Base-by-base conservation (phyloP, 2,113 vertebrate species). In the Chinchilla lanigera region DNA sequence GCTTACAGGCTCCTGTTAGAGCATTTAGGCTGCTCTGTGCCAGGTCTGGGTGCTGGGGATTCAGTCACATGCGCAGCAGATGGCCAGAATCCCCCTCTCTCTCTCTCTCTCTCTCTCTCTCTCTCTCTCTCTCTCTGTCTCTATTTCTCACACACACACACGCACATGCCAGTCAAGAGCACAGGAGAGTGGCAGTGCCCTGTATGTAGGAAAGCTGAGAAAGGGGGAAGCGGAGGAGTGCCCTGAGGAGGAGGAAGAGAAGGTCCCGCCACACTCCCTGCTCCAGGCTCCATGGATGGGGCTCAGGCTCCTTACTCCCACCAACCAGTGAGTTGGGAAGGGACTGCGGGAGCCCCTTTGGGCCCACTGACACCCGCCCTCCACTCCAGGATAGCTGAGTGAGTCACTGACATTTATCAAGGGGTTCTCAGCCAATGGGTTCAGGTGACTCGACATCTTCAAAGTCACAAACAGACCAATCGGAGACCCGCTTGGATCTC, bases 331-430 rank as follows among this genome's bases (percentile, higher is more conserved):
- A 88, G 8, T 78, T 30, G 52, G 61, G 65, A 83, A 87, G 60
- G 38, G 12, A 20, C 5, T 58, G 9, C 3, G 65, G 19, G 65
- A 47, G 38, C 9, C n/a, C 52, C 38, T 16, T 1, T 11, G 11
- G 30, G 26, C 20, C 11, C 30, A 4, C 19, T 1, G 1, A n/a
- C 11, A 0, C 11, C 10, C 1, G 8, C 3, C 8, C 16, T 2
- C 2, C 24, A 26, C 17, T 61, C 83, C 16, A 14, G 44, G 7
- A 65, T 8, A 78, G 56, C 86, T 7, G 33, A 54, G 8, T 22
- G 5, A 7, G 14, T 54, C 50, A 60, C 56, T 22, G 1, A 35
- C 1, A 0, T n/a, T 65, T 38, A 44, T 44, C 38, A 33, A 83
- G 58, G 56, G 33, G 38, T 60, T 88, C 44, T 30, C 47, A 24